Evolutionary conservation across 2,797 vertebrate species (phyloP).

Genomic region (Mastacembelus armatus): DNA sequence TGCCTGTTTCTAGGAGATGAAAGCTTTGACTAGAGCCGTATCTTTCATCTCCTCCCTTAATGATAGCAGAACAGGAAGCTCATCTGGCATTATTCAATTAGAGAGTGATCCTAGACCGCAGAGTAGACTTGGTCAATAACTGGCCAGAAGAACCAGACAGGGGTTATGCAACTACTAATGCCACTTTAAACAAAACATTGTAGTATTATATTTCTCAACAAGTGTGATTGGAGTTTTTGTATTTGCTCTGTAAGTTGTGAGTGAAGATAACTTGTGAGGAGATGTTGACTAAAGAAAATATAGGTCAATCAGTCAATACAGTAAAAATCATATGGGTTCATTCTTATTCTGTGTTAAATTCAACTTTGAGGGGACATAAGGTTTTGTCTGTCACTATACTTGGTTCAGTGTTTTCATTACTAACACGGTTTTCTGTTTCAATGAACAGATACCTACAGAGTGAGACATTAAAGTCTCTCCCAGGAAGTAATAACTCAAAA

Average conservation of each 20-base stretch:
- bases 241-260: slow-evolving; percentile 18
- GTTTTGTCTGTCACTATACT: neutral
- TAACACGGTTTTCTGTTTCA: slow-evolving; percentile 11
- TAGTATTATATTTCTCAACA: slow-evolving; percentile 3
- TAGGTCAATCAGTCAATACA: slow-evolving; percentile 6
- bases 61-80: slow-evolving; percentile 71
- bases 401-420: slow-evolving; percentile 6
- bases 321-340: neutral
- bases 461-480: slow-evolving; percentile 8
- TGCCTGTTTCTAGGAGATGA: slow-evolving; percentile 43
- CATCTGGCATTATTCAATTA: slow-evolving; percentile 71
- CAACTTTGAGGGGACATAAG: neutral
- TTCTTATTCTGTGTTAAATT: slow-evolving; percentile 6
- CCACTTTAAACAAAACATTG: slow-evolving; percentile 21
- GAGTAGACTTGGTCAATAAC: slow-evolving; percentile 15
- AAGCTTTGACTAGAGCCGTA: slow-evolving; percentile 24
- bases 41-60: slow-evolving; percentile 70
- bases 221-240: slow-evolving; percentile 26
- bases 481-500: slow-evolving; percentile 8
- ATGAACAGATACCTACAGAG: slow-evolving; percentile 14
- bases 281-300: neutral
- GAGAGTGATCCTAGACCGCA: slow-evolving; percentile 38
- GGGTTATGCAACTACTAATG: neutral
- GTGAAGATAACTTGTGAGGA: slow-evolving; percentile 1
- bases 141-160: neutral